Evolutionary conservation across 2,888 invertebrate species (phyloP).

Genomic region (Ctenicera cuprea): DNA sequence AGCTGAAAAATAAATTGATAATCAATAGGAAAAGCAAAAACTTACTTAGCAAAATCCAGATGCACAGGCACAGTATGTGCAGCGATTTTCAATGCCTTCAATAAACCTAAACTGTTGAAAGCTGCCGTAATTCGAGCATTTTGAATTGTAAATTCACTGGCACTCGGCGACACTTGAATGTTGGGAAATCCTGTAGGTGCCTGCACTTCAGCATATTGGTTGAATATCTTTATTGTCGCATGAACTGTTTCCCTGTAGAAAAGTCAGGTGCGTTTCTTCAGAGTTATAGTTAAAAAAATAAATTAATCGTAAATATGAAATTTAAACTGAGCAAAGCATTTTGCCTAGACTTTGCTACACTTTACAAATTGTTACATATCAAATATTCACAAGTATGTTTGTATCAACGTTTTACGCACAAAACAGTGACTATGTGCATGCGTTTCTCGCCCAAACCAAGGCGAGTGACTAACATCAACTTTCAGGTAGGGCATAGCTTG

Average conservation of each 20-base stretch:
- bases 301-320: too few relatives aligned
- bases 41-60: constrained; percentile 86
- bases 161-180: constrained; percentile 70
- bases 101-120: constrained; percentile 80
- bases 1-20: not conserved
- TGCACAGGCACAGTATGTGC: constrained; percentile 79
- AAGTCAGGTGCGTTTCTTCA: not conserved
- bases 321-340: too few relatives aligned
- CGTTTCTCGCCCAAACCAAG: too few relatives aligned
- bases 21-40: not conserved
- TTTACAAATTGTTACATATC: not conserved
- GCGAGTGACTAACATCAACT: too few relatives aligned
- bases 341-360: too few relatives aligned
- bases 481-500: too few relatives aligned
- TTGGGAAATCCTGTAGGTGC: constrained; percentile 71
- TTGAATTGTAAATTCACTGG: constrained; percentile 75
- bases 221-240: constrained; percentile 73
- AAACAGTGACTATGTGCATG: too few relatives aligned
- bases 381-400: too few relatives aligned
- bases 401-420: too few relatives aligned
- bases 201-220: constrained; percentile 69
- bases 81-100: constrained; percentile 81
- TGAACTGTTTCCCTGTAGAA: constrained; percentile 71
- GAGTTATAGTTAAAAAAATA: not conserved
- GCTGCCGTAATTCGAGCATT: constrained; percentile 76